Conservation (phyloP, 2,888 invertebrate genomes). For the Lamellibrachia satsuma region DNA sequence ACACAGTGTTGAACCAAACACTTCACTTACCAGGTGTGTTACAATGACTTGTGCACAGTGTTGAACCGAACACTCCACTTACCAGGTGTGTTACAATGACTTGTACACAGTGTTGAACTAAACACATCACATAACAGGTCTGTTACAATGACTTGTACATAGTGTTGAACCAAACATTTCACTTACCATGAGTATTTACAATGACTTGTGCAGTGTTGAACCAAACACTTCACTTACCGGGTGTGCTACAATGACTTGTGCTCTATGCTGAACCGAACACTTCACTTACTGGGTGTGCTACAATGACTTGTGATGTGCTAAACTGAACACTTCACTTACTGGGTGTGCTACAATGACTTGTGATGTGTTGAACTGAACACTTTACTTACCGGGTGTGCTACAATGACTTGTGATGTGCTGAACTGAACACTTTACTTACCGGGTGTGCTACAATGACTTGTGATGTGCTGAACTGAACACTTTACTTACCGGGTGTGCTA, state of each 20-base stretch:
- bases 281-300: too few relatives aligned
- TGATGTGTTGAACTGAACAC: too few relatives aligned
- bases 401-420: too few relatives aligned
- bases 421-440: too few relatives aligned
- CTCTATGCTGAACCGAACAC: slow-evolving; percentile 73
- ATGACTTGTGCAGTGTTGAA: slow-evolving; percentile 61
- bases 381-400: too few relatives aligned
- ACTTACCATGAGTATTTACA: slow-evolving; percentile 79
- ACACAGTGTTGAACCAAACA: slow-evolving; percentile 40
- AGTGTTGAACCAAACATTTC: slow-evolving; percentile 48
- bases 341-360: too few relatives aligned
- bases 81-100: too few relatives aligned
- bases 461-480: not conserved
- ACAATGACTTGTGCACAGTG: slow-evolving; percentile 69
- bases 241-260: slow-evolving; percentile 74
- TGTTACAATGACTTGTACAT: slow-evolving; percentile 68
- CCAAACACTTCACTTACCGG: slow-evolving; percentile 70
- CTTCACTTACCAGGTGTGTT: too few relatives aligned
- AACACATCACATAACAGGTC: slow-evolving; percentile 75
- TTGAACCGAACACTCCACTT: slow-evolving; percentile 67
- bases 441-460: not conserved
- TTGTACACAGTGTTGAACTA: too few relatives aligned
- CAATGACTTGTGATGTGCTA: too few relatives aligned
- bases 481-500: slow-evolving; percentile 79
- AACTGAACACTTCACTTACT: too few relatives aligned